A percentile compares a stretch with the other conserved stretches of the same genome.
Evolutionary conservation across 2,797 vertebrate species (phyloP).

Genomic region (Macroramphosus scolopax): DNA sequence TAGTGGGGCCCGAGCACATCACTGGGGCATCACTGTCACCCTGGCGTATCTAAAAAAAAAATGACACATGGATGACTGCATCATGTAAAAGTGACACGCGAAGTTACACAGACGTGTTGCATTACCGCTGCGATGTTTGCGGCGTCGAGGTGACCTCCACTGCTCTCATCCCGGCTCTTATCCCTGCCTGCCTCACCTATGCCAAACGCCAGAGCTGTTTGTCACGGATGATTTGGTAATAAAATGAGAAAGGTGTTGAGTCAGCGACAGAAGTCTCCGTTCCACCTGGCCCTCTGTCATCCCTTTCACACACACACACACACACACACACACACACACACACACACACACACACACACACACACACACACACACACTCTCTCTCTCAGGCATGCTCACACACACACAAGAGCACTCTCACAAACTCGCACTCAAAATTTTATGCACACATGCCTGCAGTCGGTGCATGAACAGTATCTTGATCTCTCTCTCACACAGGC

Average conservation of each 20-base stretch:
- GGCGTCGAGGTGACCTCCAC: conserved; percentile 63
- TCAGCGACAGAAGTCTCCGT: conserved; percentile 78
- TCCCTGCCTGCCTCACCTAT: conserved; percentile 67
- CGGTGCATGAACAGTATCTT: too few relatives aligned
- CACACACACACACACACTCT: conserved; percentile 3
- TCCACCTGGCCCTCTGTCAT: conserved; percentile 77
- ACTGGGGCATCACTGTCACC: conserved; percentile 68
- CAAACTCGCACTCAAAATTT: conserved; percentile 23
- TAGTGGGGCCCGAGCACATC: too few relatives aligned
- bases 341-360: conserved; percentile 8
- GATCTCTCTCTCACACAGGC: conserved; percentile 17
- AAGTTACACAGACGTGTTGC: conserved; percentile 65
- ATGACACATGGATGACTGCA: conserved; percentile 65
- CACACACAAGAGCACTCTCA: too few relatives aligned
- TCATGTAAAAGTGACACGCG: conserved; percentile 68
- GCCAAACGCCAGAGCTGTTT: conserved; percentile 72
- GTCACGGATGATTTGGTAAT: conserved; percentile 82
- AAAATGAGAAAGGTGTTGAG: conserved; percentile 82
- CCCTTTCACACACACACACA: conserved; percentile 49
- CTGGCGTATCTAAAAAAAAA: conserved; percentile 50
- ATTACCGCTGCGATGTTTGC: conserved; percentile 61
- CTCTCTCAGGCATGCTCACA: conserved; percentile 2
- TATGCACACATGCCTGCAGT: conserved; percentile 11
- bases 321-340: too few relatives aligned
- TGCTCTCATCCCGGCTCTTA: conserved; percentile 54